Conservation (phyloP, 1,140 invertebrate species). For the Leptinotarsa defecta region DNA sequence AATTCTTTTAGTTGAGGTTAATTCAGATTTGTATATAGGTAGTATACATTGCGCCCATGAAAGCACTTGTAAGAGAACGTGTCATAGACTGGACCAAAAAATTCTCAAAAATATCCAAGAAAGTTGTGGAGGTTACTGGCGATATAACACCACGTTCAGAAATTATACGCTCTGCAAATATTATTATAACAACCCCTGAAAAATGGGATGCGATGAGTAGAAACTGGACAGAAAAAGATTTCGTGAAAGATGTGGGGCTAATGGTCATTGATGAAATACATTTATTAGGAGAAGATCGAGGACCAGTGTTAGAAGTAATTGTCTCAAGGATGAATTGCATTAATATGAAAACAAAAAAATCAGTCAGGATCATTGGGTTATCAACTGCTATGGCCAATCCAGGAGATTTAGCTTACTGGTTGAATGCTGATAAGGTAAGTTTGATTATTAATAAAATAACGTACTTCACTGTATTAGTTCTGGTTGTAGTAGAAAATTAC, state of each 20-base stretch:
- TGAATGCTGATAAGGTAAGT: constrained; percentile 59
- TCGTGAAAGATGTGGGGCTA: constrained; percentile 89
- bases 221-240: constrained; percentile 95
- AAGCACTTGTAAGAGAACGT: constrained; percentile 95
- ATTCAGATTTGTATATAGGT: constrained; percentile 62
- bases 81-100: constrained; percentile 96
- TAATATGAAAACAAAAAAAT: constrained; percentile 52
- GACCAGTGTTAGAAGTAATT: constrained; percentile 84
- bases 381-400: constrained; percentile 98
- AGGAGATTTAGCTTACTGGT: constrained; percentile 94
- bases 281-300: constrained; percentile 87
- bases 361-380: constrained; percentile 87
- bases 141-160: constrained; percentile 93
- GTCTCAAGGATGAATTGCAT: constrained; percentile 69
- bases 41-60: constrained; percentile 98
- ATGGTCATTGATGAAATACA: constrained; percentile 99
- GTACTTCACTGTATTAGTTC: too few relatives aligned
- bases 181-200: constrained; percentile 98
- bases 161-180: constrained; percentile 80
- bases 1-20: too few relatives aligned
- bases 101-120: constrained; percentile 75
- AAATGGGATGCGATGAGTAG: constrained; percentile 99
- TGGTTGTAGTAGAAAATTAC: too few relatives aligned
- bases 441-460: too few relatives aligned
- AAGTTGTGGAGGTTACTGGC: constrained; percentile 95